These are phyloP conservation scores for Calidris pygmaea DNA, from an alignment of 2,113 vertebrate genomes.

Conservation along the genomic window DNA sequence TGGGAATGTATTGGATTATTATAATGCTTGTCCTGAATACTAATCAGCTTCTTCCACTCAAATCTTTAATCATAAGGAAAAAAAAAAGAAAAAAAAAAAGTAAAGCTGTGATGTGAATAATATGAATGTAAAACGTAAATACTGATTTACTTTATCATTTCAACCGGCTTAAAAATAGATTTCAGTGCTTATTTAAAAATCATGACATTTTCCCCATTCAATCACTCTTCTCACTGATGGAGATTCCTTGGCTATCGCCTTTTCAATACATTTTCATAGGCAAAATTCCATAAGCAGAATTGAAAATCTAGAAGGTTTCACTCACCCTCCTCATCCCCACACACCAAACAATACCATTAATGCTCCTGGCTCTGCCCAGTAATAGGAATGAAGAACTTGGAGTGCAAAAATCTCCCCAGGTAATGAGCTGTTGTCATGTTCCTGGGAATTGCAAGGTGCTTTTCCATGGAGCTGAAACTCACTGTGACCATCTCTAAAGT, in stretches of 20 bases:
- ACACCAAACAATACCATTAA: not conserved
- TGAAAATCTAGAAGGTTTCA: not conserved
- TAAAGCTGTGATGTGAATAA: not conserved
- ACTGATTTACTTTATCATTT: not conserved
- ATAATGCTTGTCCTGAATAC: not conserved
- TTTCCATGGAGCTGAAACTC: too few relatives aligned
- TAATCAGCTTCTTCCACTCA: not conserved
- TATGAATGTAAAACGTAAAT: not conserved
- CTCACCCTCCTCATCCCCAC: not conserved
- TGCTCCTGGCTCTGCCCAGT: not conserved
- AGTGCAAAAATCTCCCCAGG: not conserved
- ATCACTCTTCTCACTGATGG: not conserved
- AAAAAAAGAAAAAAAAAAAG: not conserved
- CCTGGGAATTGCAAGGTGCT: rapidly evolving
- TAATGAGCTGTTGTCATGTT: rapidly evolving
- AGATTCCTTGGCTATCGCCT: not conserved
- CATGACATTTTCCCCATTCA: not conserved
- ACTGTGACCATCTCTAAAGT: not conserved
- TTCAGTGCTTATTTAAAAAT: not conserved
- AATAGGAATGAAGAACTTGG: not conserved
- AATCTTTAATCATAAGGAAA: not conserved
- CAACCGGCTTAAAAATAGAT: not conserved
- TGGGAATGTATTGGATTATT: not conserved
- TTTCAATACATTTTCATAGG: not conserved
- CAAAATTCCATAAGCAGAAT: not conserved